Evolutionary conservation across 2,797 vertebrate species (phyloP).

Genomic region (Momotus momota): DNA sequence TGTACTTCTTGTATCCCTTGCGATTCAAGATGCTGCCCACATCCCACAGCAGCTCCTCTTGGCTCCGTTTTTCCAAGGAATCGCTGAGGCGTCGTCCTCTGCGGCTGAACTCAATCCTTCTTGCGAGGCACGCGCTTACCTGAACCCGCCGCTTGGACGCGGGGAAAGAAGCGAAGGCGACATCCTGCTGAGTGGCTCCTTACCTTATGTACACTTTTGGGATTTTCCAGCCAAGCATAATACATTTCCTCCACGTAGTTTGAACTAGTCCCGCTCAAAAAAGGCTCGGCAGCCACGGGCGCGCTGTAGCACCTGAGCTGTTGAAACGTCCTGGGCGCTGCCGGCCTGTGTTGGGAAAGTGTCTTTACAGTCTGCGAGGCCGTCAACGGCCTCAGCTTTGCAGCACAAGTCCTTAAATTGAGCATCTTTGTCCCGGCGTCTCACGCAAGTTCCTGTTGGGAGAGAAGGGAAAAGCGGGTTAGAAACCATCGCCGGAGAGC

Average conservation of each 20-base stretch:
- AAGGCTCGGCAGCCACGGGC: slow-evolving; percentile 88
- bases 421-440: slow-evolving; percentile 85
- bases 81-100: not conserved
- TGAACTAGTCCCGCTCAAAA: slow-evolving; percentile 92
- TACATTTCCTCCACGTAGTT: slow-evolving; percentile 99
- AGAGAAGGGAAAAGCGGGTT: slow-evolving; percentile 7
- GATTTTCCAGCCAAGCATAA: slow-evolving; percentile 93
- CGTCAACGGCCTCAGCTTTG: slow-evolving; percentile 86
- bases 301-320: slow-evolving; percentile 81
- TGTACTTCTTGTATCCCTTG: not conserved
- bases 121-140: slow-evolving; percentile 60
- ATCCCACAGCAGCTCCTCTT: not conserved
- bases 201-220: slow-evolving; percentile 97
- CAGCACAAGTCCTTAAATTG: slow-evolving; percentile 89
- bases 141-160: not conserved
- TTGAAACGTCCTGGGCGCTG: slow-evolving; percentile 84
- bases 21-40: not conserved
- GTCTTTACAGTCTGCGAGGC: slow-evolving; percentile 83
- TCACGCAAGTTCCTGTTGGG: slow-evolving; percentile 60
- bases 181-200: slow-evolving; percentile 20
- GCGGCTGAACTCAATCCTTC: not conserved
- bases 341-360: slow-evolving; percentile 75
- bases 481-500: not conserved
- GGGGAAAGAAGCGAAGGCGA: not conserved
- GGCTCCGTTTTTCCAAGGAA: not conserved